Percentiles rank a stretch among this genome's conserved stretches.
phyloP scores from a whole-genome alignment of 2,888 invertebrate species.

The Chromoteleia sp. region DNA sequence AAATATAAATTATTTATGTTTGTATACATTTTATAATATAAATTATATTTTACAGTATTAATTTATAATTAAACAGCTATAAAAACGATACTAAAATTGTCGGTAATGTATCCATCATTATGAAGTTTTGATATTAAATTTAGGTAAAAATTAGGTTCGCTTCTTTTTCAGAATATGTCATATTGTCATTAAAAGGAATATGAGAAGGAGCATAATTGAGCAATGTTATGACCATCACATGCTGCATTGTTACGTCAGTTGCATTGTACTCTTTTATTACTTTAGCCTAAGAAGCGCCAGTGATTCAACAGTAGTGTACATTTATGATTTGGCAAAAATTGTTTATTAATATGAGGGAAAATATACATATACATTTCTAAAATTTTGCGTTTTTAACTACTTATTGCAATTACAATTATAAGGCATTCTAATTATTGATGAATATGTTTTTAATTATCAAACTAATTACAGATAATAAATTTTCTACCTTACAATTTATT shows the following conservation, averaged over 20 bases:
- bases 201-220: constrained; percentile 9
- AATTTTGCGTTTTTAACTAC: no score
- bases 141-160: not conserved
- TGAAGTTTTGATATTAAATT: no score
- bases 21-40: no score
- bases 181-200: constrained; percentile 13
- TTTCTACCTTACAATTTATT: no score
- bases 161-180: not conserved
- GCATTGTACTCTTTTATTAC: constrained; percentile 29
- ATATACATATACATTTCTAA: not conserved
- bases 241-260: constrained; percentile 23
- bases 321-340: constrained; percentile 16
- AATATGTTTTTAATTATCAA: no score
- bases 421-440: no score
- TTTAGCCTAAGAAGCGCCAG: constrained; percentile 13
- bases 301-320: not conserved
- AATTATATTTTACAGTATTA: no score
- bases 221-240: constrained; percentile 29
- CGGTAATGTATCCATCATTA: not conserved
- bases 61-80: no score
- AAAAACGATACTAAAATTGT: no score
- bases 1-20: no score
- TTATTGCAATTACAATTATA: no score
- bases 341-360: constrained; percentile 3
- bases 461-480: no score